These are phyloP conservation scores for Dolichallabes microphthalmus DNA, from an alignment of 2,113 vertebrate species.

Conservation along the genomic window DNA sequence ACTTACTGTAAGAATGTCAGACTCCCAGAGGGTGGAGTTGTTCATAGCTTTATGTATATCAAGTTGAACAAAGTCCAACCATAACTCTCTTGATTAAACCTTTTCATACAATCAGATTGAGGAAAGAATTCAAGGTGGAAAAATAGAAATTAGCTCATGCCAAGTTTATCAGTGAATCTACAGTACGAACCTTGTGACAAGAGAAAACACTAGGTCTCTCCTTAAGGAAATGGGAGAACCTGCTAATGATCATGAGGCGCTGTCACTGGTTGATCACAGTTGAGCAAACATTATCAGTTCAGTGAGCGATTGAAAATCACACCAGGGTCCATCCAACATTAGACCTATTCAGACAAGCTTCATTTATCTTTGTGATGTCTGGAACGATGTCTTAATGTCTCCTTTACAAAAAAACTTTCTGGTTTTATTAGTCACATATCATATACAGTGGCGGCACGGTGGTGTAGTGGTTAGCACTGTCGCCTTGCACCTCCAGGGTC, in stretches of 20 bases:
- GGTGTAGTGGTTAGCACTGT: too few relatives aligned
- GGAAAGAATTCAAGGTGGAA: not conserved
- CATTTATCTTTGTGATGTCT: not conserved
- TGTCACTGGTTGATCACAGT: not conserved
- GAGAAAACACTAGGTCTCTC: not conserved
- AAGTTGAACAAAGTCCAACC: not conserved
- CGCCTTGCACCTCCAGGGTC: too few relatives aligned
- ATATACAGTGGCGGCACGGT: too few relatives aligned
- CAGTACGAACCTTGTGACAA: not conserved
- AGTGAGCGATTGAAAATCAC: not conserved
- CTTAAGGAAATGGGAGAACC: not conserved
- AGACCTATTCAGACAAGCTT: not conserved
- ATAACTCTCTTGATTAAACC: not conserved
- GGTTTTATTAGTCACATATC: too few relatives aligned
- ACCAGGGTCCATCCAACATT: not conserved
- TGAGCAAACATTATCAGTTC: not conserved
- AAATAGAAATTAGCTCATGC: not conserved
- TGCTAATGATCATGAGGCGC: not conserved
- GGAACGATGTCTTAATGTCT: not conserved
- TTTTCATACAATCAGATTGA: not conserved
- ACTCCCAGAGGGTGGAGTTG: not conserved
- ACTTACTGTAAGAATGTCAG: not conserved
- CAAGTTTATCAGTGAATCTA: not conserved
- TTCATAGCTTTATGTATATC: not conserved
- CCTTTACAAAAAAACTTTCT: not conserved